Percentiles rank a stretch among this genome's conserved stretches.
Conservation (phyloP, 2,888 invertebrate genomes). For the Lasius platythorax region DNA sequence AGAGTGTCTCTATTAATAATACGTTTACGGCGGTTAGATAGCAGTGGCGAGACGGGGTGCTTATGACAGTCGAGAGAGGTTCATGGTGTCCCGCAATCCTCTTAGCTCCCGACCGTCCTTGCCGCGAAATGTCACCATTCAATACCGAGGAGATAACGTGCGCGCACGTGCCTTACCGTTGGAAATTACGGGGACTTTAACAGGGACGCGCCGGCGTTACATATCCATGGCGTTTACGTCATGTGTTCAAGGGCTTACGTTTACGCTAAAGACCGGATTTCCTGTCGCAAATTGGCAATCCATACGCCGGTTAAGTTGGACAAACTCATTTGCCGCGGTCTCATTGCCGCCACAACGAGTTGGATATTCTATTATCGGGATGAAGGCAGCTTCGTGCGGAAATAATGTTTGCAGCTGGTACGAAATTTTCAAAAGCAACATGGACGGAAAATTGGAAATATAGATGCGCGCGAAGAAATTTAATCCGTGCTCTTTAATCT, state of each 20-base stretch:
- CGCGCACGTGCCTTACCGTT: conserved; percentile 51
- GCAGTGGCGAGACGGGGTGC: conserved; percentile 53
- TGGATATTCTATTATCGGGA: neutral
- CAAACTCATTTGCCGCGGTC: conserved; percentile 41
- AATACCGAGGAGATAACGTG: conserved; percentile 56
- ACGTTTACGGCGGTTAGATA: conserved; percentile 60
- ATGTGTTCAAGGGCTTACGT: neutral
- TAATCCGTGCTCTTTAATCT: neutral
- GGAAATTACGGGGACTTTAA: conserved; percentile 64
- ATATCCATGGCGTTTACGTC: neutral
- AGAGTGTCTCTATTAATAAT: conserved; percentile 66
- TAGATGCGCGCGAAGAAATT: neutral
- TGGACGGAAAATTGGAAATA: neutral
- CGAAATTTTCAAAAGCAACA: neutral
- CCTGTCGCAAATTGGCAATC: conserved; percentile 34
- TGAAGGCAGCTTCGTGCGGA: neutral
- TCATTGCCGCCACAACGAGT: conserved; percentile 12
- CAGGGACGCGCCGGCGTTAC: conserved; percentile 16
- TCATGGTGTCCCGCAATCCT: conserved; percentile 77
- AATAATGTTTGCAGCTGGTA: neutral
- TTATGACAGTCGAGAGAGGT: conserved; percentile 70
- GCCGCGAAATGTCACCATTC: conserved; percentile 75
- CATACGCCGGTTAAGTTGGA: conserved; percentile 28
- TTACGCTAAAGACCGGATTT: conserved; percentile 26
- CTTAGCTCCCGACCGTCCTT: conserved; percentile 72